These are phyloP conservation scores for Leptogaster cylindrica DNA, from an alignment of 2,888 invertebrate species.

Conservation along the genomic window DNA sequence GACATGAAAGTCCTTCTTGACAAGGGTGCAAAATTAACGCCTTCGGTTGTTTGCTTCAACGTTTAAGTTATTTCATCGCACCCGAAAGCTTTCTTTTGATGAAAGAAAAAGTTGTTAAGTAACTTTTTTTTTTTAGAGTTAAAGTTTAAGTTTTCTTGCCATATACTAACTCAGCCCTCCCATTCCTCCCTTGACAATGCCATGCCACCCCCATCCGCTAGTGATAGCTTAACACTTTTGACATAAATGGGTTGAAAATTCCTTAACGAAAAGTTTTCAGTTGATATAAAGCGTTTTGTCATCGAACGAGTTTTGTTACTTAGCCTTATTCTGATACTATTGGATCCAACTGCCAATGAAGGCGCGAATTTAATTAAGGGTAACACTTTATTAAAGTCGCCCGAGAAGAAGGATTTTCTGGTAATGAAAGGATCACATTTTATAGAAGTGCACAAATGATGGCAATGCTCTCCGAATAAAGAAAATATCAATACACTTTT, in stretches of 20 bases:
- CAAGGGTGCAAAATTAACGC: conserved; percentile 45
- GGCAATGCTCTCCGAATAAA: too few species aligned
- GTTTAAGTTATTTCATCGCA: conserved; percentile 43
- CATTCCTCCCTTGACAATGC: background rate
- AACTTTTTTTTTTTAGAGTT: conserved; percentile 44
- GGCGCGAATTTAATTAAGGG: too few species aligned
- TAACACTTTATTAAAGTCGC: too few species aligned
- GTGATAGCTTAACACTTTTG: conserved; percentile 7
- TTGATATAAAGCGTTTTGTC: conserved; percentile 29
- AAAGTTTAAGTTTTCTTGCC: conserved; percentile 39
- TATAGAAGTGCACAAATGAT: too few species aligned
- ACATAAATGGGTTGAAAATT: conserved; percentile 26
- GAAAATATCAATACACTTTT: too few species aligned
- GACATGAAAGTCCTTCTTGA: conserved; percentile 42
- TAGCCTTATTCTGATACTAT: conserved; percentile 21
- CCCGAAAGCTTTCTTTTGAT: conserved; percentile 21
- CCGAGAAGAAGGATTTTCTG: too few species aligned
- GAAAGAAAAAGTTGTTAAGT: conserved; percentile 41
- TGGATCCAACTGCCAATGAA: too few species aligned
- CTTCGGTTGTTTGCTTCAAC: conserved; percentile 44
- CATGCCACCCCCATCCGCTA: background rate
- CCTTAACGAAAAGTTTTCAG: background rate
- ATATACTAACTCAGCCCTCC: background rate
- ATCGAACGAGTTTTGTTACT: background rate
- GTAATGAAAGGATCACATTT: too few species aligned